Base-by-base conservation (phyloP, 2,113 vertebrate species). In the Centropristis striata region DNA sequence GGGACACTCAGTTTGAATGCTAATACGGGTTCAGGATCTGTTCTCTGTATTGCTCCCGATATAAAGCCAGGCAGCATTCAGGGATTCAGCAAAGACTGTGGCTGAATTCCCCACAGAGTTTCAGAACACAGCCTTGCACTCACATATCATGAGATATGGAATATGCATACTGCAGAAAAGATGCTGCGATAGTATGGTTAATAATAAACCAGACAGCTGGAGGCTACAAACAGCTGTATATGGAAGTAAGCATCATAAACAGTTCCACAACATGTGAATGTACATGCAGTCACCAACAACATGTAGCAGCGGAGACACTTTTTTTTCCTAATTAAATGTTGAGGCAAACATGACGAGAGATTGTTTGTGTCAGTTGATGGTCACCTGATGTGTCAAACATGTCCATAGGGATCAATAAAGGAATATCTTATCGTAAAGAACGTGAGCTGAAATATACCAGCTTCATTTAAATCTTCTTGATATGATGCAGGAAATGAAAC, bases 141-240 rank as follows among this genome's bases (percentile, higher is more conserved):
- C 80, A 72, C 60, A 69, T 28, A 44, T 68, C 71, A 75, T 11
- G 42, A 66, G 61, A 68, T 72, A 82, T 71, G 20, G 72, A 86
- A 83, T 81, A 68, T 64, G 83, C 32, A 47, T 54, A 59, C 10
- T 25, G 75, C 64, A 82, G 59, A 42, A 36, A 59, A 75, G 49
- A 71, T 75, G 47, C 55, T 46, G 42, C 3, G 18, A 67, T 71
- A 10, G 13, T 36, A 12, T 73, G 67, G 63, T 66, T 69, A 83
- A 80, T 71, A 68, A 57, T 64, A 83, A 25, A 10, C 21, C 59
- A 72, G 47, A 58, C 51, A 71, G 55, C 39, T 60, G 11, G 25
- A 77, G 63, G 58, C 57, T 55, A 39, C 21, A 41, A 76, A 59
- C 57, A 67, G 25, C 27, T 66, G 55, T 42, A 59, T 46, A 66